Conservation (phyloP, 2,888 invertebrate genomes). For the Caenorhabditis wallacei region DNA sequence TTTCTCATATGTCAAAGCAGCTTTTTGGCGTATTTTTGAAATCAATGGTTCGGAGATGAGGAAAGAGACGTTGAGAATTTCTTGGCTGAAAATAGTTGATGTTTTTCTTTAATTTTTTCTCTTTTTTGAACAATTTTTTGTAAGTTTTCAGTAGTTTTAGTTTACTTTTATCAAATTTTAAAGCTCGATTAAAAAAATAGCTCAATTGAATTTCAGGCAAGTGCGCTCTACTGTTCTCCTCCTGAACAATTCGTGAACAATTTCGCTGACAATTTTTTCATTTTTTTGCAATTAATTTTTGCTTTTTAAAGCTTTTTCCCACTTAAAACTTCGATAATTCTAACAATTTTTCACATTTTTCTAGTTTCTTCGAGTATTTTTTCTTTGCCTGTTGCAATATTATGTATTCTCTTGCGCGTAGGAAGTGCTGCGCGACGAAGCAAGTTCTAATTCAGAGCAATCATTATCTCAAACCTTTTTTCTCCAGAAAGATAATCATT, state of each 20-base stretch:
- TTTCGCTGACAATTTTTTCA: neutral
- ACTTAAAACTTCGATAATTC: neutral
- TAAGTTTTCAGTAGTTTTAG: neutral
- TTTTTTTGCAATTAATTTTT: neutral
- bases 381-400: neutral
- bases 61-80: constrained; percentile 65
- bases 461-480: constrained; percentile 34
- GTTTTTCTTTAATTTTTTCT: neutral
- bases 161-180: neutral
- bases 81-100: constrained; percentile 62
- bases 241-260: constrained; percentile 34
- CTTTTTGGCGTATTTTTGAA: constrained; percentile 63
- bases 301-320: neutral
- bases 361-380: neutral
- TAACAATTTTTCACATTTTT: neutral
- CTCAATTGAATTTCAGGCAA: neutral
- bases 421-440: constrained; percentile 58
- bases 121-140: neutral
- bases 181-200: no score
- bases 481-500: constrained; percentile 47
- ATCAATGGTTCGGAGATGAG: constrained; percentile 64
- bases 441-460: constrained; percentile 51
- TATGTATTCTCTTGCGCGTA: neutral
- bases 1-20: constrained; percentile 61
- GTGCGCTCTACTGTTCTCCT: constrained; percentile 30